Conservation (phyloP, 1,140 invertebrate species). For the Drosophila suzukii region DNA sequence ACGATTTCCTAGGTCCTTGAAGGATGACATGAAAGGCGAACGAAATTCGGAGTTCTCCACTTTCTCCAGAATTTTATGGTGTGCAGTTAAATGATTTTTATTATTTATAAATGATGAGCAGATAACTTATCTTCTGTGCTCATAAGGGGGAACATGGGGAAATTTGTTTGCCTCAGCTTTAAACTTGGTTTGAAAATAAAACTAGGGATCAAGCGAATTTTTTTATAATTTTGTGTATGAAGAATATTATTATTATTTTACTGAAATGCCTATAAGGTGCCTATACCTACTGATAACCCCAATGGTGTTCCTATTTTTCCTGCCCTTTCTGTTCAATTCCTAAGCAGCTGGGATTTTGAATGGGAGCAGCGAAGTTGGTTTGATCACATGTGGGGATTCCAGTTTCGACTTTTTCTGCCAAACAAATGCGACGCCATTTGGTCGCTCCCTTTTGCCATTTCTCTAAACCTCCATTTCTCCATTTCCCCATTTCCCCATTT, state of each 20-base stretch:
- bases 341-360: neutral
- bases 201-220: too few species aligned
- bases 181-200: too few species aligned
- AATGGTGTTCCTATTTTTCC: neutral
- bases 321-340: neutral
- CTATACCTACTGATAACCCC: neutral
- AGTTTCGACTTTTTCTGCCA: constrained; percentile 13
- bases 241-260: too few species aligned
- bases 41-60: constrained; percentile 8
- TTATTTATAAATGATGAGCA: constrained; percentile 6
- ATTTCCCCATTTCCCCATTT: too few species aligned
- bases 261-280: too few species aligned
- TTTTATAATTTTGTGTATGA: too few species aligned
- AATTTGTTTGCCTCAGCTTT: too few species aligned
- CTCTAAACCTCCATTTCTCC: too few species aligned
- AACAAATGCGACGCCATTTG: constrained; percentile 60
- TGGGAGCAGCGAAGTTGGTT: neutral
- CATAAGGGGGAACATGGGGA: neutral
- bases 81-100: constrained; percentile 23
- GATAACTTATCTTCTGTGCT: neutral
- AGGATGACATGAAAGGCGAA: constrained; percentile 3
- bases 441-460: constrained; percentile 8
- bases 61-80: constrained; percentile 9
- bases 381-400: constrained; percentile 1
- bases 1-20: neutral